phyloP scores from a whole-genome alignment of 2,888 invertebrate genomes.

The Aphodius sticticus region DNA sequence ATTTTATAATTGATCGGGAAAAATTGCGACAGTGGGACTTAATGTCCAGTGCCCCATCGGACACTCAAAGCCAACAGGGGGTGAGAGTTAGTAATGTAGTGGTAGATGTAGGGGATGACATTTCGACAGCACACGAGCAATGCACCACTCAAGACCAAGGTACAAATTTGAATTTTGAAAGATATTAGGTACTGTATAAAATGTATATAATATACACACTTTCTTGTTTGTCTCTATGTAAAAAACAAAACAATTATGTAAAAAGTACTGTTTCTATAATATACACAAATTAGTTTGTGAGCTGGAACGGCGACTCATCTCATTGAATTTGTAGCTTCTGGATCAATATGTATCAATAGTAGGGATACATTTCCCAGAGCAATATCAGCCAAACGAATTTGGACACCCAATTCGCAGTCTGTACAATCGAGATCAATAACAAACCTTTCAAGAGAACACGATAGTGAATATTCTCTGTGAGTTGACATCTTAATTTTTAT shows the following conservation, averaged over 20 bases:
- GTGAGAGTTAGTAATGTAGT: constrained; percentile 52
- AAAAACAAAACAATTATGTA: constrained; percentile 12
- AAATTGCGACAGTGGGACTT: constrained; percentile 89
- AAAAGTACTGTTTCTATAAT: neutral
- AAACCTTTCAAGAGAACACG: constrained; percentile 45
- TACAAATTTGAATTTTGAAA: constrained; percentile 48
- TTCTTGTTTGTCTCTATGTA: constrained; percentile 37
- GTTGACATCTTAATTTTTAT: constrained; percentile 29
- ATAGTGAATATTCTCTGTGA: constrained; percentile 46
- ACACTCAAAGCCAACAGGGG: constrained; percentile 51
- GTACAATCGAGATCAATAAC: constrained; percentile 51
- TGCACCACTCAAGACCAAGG: constrained; percentile 53
- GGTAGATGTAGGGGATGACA: constrained; percentile 49
- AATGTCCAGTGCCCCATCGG: constrained; percentile 76
- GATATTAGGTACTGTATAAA: constrained; percentile 49
- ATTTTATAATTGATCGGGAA: constrained; percentile 76
- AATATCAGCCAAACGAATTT: constrained; percentile 50
- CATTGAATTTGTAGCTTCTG: constrained; percentile 54
- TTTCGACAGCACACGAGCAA: constrained; percentile 41
- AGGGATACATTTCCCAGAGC: constrained; percentile 56
- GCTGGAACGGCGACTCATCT: neutral
- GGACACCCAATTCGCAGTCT: constrained; percentile 48
- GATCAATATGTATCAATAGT: constrained; percentile 56
- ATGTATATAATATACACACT: constrained; percentile 39
- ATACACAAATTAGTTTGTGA: constrained; percentile 4